These are phyloP conservation scores for Troilus luridus DNA, from an alignment of 2,888 invertebrate species.

Conservation along the genomic window DNA sequence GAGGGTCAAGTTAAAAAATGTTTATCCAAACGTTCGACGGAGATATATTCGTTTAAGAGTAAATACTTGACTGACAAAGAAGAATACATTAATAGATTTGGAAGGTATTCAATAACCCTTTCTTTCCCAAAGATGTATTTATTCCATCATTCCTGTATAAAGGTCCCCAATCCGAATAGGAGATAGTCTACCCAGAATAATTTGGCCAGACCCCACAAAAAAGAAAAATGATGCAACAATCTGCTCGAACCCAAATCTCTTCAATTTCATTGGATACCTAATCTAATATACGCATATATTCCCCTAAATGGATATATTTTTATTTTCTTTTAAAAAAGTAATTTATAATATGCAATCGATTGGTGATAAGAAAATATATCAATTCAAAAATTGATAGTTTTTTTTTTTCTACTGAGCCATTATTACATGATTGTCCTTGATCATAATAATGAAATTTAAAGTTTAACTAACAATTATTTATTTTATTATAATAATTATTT, in stretches of 20 bases:
- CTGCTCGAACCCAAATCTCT: neutral
- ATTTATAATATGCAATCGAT: neutral
- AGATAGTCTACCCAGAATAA: neutral
- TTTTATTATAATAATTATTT: too few relatives aligned
- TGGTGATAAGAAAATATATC: too few relatives aligned
- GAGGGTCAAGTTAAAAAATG: neutral
- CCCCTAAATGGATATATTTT: neutral
- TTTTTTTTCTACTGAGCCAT: too few relatives aligned
- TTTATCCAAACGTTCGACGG: neutral
- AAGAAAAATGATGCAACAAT: neutral
- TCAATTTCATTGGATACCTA: neutral
- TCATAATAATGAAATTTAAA: too few relatives aligned
- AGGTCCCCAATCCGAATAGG: neutral
- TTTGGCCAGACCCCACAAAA: neutral
- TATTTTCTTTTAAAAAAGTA: neutral
- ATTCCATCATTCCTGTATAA: neutral
- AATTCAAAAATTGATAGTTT: too few relatives aligned
- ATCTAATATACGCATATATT: neutral
- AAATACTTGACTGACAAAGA: neutral
- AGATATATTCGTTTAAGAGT: neutral
- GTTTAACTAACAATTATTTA: too few relatives aligned
- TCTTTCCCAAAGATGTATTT: neutral
- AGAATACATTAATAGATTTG: conserved; percentile 7
- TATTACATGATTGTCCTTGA: too few relatives aligned
- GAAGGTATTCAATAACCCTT: neutral